Conservation (phyloP, 2,888 invertebrate species). For the Noctua pronuba region DNA sequence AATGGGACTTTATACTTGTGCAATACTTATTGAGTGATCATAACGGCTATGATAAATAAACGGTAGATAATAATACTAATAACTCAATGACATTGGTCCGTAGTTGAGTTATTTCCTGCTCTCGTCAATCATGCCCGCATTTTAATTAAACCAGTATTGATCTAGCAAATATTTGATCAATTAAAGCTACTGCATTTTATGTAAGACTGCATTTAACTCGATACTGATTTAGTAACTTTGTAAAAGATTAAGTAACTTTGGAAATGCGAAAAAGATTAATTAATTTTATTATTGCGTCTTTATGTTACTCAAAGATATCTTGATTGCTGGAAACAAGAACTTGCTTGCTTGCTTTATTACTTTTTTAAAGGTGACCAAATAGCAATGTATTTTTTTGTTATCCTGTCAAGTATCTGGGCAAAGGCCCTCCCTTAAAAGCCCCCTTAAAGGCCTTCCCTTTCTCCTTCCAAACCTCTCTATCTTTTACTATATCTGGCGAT, state of each 20-base stretch:
- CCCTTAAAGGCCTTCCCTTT: background rate
- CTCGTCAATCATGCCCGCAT: constrained; percentile 39
- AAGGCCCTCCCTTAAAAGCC: background rate
- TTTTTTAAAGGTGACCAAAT: background rate
- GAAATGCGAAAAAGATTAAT: background rate
- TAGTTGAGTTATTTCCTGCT: constrained; percentile 43
- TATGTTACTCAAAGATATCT: background rate
- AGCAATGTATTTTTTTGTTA: background rate
- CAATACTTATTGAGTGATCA: constrained; percentile 1
- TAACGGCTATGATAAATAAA: constrained; percentile 1
- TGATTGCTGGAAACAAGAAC: background rate
- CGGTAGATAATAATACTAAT: constrained; percentile 5
- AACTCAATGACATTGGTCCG: constrained; percentile 41
- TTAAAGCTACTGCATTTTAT: constrained; percentile 3
- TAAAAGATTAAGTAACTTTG: background rate
- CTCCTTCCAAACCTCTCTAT: background rate
- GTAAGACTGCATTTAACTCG: constrained; percentile 1
- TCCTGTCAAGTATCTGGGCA: background rate
- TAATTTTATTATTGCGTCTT: background rate
- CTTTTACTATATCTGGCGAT: background rate
- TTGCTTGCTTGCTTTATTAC: background rate
- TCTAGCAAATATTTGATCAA: constrained; percentile 18
- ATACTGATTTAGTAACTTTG: background rate
- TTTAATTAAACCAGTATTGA: constrained; percentile 27
- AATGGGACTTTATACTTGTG: background rate